phyloP scores from a whole-genome alignment of 2,797 vertebrate species.

The Serranus cabrilla region DNA sequence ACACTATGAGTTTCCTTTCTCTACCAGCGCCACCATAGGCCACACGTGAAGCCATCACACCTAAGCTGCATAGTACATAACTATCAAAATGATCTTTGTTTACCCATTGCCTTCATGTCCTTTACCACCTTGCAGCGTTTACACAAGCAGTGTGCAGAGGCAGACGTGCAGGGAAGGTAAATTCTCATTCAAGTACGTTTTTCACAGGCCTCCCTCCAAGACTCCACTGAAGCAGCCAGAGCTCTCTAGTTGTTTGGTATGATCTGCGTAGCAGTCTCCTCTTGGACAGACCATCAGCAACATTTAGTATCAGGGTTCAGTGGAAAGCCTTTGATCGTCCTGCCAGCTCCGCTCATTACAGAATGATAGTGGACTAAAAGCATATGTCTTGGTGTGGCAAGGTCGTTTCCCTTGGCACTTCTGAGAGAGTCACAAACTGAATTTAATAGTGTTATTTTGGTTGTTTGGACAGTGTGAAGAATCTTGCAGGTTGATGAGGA shows the following conservation, averaged over 20 bases:
- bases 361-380: constrained; percentile 49
- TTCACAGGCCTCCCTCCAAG: constrained; percentile 27
- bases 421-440: constrained; percentile 36
- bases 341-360: constrained; percentile 65
- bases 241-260: constrained; percentile 53
- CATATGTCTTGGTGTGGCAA: constrained; percentile 56
- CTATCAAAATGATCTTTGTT: constrained; percentile 50
- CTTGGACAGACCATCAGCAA: constrained; percentile 67
- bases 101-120: constrained; percentile 55
- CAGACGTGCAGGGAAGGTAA: constrained; percentile 41
- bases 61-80: constrained; percentile 1
- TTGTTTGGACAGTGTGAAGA: constrained; percentile 23
- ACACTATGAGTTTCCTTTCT: not conserved
- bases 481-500: constrained; percentile 21
- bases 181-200: constrained; percentile 35
- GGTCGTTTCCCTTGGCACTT: constrained; percentile 44
- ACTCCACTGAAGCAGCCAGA: constrained; percentile 34
- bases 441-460: constrained; percentile 44
- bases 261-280: constrained; percentile 37
- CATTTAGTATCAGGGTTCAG: constrained; percentile 71
- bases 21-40: not conserved
- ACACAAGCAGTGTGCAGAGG: constrained; percentile 33
- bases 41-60: constrained; percentile 20
- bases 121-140: constrained; percentile 45
- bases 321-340: constrained; percentile 70